These are phyloP conservation scores for Eustalomyia histrio DNA, from an alignment of 2,888 invertebrate genomes.

Conservation along the genomic window DNA sequence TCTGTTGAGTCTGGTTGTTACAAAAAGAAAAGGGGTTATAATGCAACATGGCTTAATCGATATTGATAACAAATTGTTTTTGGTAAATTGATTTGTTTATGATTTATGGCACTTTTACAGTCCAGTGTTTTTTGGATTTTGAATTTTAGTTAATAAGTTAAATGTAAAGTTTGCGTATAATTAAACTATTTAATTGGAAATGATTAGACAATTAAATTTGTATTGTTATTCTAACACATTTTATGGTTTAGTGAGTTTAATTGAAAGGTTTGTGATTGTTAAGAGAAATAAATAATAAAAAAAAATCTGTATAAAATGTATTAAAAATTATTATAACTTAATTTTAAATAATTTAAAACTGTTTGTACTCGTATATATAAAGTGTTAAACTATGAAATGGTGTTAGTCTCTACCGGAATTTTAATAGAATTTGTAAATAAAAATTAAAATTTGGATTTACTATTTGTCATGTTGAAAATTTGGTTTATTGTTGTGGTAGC, in stretches of 20 bases:
- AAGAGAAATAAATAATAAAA: not conserved
- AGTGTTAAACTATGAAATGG: not conserved
- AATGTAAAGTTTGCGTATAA: not conserved
- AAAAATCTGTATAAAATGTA: not conserved
- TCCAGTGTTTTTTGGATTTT: not conserved
- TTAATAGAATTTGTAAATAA: too few species aligned
- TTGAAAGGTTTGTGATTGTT: constrained; percentile 1
- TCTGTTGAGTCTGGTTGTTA: not conserved
- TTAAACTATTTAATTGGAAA: constrained; percentile 15
- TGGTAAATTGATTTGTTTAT: constrained; percentile 65
- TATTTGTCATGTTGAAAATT: constrained; percentile 9
- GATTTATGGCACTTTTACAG: constrained; percentile 56
- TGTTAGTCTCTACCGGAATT: not conserved
- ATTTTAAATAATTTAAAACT: not conserved
- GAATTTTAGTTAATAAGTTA: not conserved
- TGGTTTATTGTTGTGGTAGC: not conserved
- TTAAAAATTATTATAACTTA: constrained; percentile 25
- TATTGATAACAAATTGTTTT: constrained; percentile 60
- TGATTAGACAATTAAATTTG: not conserved
- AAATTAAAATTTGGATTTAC: too few species aligned
- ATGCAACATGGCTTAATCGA: constrained; percentile 18
- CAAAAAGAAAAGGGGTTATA: not conserved
- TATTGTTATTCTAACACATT: constrained; percentile 22
- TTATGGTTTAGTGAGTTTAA: constrained; percentile 29
- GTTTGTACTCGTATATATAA: not conserved